These are phyloP conservation scores for Syngnathoides biaculeatus DNA, from an alignment of 2,113 vertebrate species.

Conservation along the genomic window DNA sequence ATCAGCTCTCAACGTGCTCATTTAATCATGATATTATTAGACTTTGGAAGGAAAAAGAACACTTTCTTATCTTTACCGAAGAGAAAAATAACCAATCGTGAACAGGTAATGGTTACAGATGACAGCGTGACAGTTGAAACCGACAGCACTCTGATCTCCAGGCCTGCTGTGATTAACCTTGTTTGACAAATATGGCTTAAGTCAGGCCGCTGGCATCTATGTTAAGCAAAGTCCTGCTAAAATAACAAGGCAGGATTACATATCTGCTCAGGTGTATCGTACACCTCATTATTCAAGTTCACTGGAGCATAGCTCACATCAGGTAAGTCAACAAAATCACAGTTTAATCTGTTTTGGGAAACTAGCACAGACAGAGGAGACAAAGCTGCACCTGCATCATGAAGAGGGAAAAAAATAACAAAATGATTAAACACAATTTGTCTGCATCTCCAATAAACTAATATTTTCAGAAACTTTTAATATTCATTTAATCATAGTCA, in stretches of 20 bases:
- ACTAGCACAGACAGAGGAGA: neutral
- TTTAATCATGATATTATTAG: slow-evolving; percentile 45
- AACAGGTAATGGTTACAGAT: neutral
- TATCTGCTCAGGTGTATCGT: slow-evolving; percentile 57
- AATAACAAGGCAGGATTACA: slow-evolving; percentile 66
- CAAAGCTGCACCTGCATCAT: neutral
- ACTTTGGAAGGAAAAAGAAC: slow-evolving; percentile 34
- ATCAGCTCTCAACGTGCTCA: slow-evolving; percentile 16
- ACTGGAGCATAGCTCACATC: slow-evolving; percentile 58
- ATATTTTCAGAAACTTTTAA: too few relatives aligned
- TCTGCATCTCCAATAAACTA: too few relatives aligned
- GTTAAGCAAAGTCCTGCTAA: slow-evolving; percentile 51
- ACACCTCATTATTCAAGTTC: slow-evolving; percentile 59
- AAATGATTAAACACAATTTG: too few relatives aligned
- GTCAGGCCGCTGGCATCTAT: slow-evolving; percentile 55
- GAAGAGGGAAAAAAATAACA: neutral
- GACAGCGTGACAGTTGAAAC: slow-evolving; percentile 27
- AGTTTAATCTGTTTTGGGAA: neutral
- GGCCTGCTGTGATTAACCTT: slow-evolving; percentile 57
- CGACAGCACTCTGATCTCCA: slow-evolving; percentile 41
- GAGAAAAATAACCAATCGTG: neutral
- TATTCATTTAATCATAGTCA: too few relatives aligned
- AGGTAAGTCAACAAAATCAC: slow-evolving; percentile 54
- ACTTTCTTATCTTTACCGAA: slow-evolving; percentile 6
- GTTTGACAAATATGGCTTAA: slow-evolving; percentile 63